A percentile compares a stretch with the other conserved stretches of the same genome.
Evolutionary conservation across 2,888 invertebrate species (phyloP).

Genomic region (Sarcophaga carnaria): DNA sequence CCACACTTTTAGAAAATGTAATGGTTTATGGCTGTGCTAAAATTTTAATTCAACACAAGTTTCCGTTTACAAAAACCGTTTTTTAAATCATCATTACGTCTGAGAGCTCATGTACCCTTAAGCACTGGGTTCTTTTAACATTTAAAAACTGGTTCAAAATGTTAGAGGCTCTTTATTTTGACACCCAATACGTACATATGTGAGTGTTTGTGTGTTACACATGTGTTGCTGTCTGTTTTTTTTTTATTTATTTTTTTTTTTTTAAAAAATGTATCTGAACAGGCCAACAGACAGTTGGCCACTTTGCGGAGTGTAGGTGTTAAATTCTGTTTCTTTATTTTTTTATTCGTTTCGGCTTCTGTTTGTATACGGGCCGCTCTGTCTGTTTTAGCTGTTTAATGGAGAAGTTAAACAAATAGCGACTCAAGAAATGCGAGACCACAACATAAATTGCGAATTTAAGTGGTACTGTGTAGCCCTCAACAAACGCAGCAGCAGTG

Average conservation of each 20-base stretch:
- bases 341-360: conserved; percentile 61
- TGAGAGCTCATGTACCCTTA: no score
- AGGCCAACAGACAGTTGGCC: neutral
- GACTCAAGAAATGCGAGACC: conserved; percentile 30
- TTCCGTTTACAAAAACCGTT: no score
- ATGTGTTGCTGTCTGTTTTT: neutral
- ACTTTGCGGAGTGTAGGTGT: conserved; percentile 50
- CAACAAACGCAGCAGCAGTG: neutral
- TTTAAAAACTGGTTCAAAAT: neutral
- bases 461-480: conserved; percentile 13
- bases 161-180: conserved; percentile 13
- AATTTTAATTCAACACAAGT: no score
- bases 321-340: conserved; percentile 48
- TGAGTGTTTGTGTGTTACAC: neutral
- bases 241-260: neutral
- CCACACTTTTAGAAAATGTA: no score
- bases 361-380: conserved; percentile 28
- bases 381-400: conserved; percentile 12
- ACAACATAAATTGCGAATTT: conserved; percentile 37
- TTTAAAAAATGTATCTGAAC: neutral
- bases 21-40: no score
- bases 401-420: conserved; percentile 41
- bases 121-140: no score
- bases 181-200: conserved; percentile 10
- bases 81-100: no score